Conservation (phyloP, 2,888 invertebrate genomes). For the Andrena bucephala region DNA sequence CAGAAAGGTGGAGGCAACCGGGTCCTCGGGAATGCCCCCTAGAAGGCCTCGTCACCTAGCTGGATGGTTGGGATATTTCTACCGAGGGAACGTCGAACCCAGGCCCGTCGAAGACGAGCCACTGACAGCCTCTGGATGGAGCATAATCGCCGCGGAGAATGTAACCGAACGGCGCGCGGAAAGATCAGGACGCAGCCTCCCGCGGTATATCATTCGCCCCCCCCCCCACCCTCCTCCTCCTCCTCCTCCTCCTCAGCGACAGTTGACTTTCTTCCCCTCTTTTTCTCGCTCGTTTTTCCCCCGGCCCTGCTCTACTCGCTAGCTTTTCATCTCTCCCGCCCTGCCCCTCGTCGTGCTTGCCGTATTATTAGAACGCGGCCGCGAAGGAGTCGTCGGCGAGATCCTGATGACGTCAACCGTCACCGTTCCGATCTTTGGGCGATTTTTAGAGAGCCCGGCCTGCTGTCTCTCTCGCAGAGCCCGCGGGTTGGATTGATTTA, state of each 20-base stretch:
- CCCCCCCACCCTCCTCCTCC: no score
- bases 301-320: not conserved
- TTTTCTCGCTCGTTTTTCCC: constrained; percentile 31
- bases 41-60: not conserved
- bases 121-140: constrained; percentile 46
- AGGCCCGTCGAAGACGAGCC: constrained; percentile 43
- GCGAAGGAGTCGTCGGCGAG: constrained; percentile 42
- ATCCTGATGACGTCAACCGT: constrained; percentile 53
- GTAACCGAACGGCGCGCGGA: constrained; percentile 78
- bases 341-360: constrained; percentile 41
- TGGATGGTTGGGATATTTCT: constrained; percentile 41
- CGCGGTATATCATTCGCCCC: constrained; percentile 78
- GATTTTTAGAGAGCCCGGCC: not conserved
- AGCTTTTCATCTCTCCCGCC: constrained; percentile 23
- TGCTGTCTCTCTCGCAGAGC: not conserved
- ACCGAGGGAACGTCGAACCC: constrained; percentile 24
- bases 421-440: constrained; percentile 9
- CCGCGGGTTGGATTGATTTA: not conserved
- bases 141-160: constrained; percentile 68
- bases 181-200: constrained; percentile 80
- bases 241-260: constrained; percentile 18
- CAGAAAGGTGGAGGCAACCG: no score
- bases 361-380: constrained; percentile 78
- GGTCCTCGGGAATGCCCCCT: not conserved
- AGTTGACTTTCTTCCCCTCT: constrained; percentile 30